Percentiles rank a stretch among this genome's conserved stretches.
Evolutionary conservation across 1,140 invertebrate species (phyloP).

Genomic region (Drosophila nigromelanica): DNA sequence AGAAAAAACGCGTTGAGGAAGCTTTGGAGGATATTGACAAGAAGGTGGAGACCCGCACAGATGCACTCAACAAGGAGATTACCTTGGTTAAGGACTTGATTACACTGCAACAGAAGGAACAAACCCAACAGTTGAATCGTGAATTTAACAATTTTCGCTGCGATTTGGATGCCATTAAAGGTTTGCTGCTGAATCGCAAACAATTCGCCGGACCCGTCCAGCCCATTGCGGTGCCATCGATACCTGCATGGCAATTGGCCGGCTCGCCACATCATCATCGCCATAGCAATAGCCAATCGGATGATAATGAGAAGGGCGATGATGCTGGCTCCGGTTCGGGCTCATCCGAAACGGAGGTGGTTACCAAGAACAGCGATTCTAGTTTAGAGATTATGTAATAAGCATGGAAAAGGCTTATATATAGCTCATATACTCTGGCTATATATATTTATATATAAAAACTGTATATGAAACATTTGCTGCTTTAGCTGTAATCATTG

Average conservation of each 20-base stretch:
- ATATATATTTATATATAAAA: background rate
- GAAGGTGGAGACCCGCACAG: constrained; percentile 87
- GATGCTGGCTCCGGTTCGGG: constrained; percentile 85
- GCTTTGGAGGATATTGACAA: constrained; percentile 88
- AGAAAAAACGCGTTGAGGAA: constrained; percentile 86
- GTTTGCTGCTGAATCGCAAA: constrained; percentile 90
- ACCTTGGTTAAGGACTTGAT: constrained; percentile 84
- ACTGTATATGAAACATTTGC: constrained; percentile 7
- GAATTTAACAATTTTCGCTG: constrained; percentile 89
- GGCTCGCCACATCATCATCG: constrained; percentile 68
- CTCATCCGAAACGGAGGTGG: constrained; percentile 88
- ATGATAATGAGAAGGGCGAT: constrained; percentile 80
- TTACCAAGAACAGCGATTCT: constrained; percentile 88
- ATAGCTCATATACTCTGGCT: constrained; percentile 8
- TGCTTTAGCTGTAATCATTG: constrained; percentile 26
- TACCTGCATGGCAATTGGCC: constrained; percentile 90
- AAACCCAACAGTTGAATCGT: constrained; percentile 86
- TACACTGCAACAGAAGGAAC: constrained; percentile 83
- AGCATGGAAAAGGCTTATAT: constrained; percentile 21
- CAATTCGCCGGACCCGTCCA: constrained; percentile 87
- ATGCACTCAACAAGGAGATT: constrained; percentile 86
- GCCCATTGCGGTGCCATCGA: constrained; percentile 87
- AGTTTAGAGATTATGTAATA: constrained; percentile 88
- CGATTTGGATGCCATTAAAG: constrained; percentile 91
- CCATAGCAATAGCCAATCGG: constrained; percentile 67